Base-by-base conservation (phyloP, 2,797 vertebrate genomes). In the Eospalax fontanierii region DNA sequence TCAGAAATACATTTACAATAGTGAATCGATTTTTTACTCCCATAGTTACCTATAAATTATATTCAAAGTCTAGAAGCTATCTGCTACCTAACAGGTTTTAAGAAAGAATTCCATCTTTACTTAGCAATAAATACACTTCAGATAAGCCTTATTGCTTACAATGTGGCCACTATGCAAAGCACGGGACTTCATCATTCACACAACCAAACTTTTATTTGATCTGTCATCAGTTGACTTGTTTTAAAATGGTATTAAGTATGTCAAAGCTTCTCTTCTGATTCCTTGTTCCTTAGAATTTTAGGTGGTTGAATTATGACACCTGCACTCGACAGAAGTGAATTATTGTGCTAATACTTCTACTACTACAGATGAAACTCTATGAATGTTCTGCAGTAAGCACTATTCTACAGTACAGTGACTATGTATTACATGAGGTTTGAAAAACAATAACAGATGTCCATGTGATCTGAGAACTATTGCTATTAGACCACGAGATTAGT, bases 41-140 rank as follows among this genome's bases (percentile, higher is more conserved):
- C 19, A 88, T 83, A 10, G 26, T 76, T 96, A 83, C 50, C 18
- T 90, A 50, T 57, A 65, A 94, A 83, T 10, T 21, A 5, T 19
- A 9, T 87, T 91, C 82, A 76, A 83, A 38, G 74, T n/a, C 87
- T 46, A 87, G 68, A 92, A 91, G 88, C 80, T 79, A 88, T 59
- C 24, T 82, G 46, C 35, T 3, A 46, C 15, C 70, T 78, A 80
- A 11, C 22, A 76, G 24, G 28, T 81, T 91, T 93, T 63, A 57
- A 93, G 80, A 92, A 94, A 63, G 21, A 10, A 63, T 1, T 79
- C 19, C 21, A 63, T 50, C 61, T 59, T 59, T 19, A 80, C 57
- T 59, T 59, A 71, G 76, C 35, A 43, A 59, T 43, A 57, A 71
- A 5, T n/a, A 80, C 6, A 24, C 28, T 28, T 80, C 16, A 78